Conservation (phyloP, 2,113 vertebrate genomes). For the Phylloscopus whistleri region DNA sequence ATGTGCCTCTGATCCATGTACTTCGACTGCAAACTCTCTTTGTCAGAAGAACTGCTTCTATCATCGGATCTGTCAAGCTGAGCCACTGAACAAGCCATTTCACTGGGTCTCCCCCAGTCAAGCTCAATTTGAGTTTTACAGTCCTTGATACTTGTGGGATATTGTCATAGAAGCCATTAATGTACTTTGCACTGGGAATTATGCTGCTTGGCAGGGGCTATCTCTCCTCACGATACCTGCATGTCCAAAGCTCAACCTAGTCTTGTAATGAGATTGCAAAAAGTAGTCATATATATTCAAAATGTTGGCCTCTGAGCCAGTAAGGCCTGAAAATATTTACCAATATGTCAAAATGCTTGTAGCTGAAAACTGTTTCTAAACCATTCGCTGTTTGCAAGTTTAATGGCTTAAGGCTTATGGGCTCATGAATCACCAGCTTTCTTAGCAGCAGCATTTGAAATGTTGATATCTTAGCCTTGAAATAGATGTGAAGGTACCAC, state of each 20-base stretch:
- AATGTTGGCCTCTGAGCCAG: conserved; percentile 58
- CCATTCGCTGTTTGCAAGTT: conserved; percentile 63
- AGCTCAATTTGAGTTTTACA: conserved; percentile 48
- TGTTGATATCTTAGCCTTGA: conserved; percentile 68
- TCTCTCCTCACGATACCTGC: conserved; percentile 32
- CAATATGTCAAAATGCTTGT: conserved; percentile 66
- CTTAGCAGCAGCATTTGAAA: conserved; percentile 64
- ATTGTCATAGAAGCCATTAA: conserved; percentile 48
- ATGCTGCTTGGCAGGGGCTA: conserved; percentile 10
- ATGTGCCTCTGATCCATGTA: background rate
- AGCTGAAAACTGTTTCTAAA: conserved; percentile 52
- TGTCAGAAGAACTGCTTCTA: background rate
- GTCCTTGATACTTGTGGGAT: conserved; percentile 44
- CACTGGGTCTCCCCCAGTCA: conserved; percentile 8
- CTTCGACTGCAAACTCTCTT: background rate
- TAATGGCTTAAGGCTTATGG: conserved; percentile 64
- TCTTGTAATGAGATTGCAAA: conserved; percentile 59
- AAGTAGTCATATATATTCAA: conserved; percentile 67
- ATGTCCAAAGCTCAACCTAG: conserved; percentile 35
- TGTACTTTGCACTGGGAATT: conserved; percentile 43
- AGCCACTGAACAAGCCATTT: conserved; percentile 12
- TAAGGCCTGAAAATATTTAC: conserved; percentile 66
- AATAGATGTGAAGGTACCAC: conserved; percentile 64
- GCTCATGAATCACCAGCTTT: conserved; percentile 61
- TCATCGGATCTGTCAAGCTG: conserved; percentile 14